A percentile compares a stretch with the other conserved stretches of the same genome.
Evolutionary conservation across 1,140 invertebrate species (phyloP).

Genomic region (Conus betulinus): DNA sequence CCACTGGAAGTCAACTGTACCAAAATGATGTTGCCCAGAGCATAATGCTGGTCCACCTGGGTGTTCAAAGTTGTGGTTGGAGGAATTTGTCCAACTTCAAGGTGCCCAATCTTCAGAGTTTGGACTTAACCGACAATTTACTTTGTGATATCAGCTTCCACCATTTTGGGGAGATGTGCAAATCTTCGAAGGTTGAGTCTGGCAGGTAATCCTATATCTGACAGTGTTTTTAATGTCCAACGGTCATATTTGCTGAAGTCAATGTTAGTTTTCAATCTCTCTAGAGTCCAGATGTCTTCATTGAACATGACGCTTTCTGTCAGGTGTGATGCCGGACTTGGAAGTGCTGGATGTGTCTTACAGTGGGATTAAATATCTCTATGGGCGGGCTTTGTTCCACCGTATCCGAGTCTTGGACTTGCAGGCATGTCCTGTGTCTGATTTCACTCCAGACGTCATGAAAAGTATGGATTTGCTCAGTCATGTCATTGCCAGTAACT

Average conservation of each 20-base stretch:
- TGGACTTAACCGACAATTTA: slow-evolving; percentile 9
- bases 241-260: background rate
- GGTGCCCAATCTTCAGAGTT: slow-evolving; percentile 18
- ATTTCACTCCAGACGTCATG: slow-evolving; percentile 31
- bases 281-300: background rate
- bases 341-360: background rate
- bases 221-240: background rate
- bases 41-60: background rate
- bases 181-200: slow-evolving; percentile 6
- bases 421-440: background rate
- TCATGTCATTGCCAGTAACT: slow-evolving; percentile 46
- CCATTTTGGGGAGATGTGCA: background rate
- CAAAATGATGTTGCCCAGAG: background rate
- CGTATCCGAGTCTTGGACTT: background rate
- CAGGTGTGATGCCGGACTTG: background rate
- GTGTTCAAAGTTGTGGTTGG: background rate
- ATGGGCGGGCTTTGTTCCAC: background rate
- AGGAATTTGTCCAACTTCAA: background rate
- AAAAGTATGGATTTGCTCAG: slow-evolving; percentile 7
- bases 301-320: background rate
- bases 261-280: background rate
- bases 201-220: slow-evolving; percentile 25
- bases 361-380: background rate
- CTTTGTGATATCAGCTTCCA: background rate
- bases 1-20: background rate